Base-by-base conservation (phyloP, 2,888 invertebrate genomes). In the Lottia gigantea region DNA sequence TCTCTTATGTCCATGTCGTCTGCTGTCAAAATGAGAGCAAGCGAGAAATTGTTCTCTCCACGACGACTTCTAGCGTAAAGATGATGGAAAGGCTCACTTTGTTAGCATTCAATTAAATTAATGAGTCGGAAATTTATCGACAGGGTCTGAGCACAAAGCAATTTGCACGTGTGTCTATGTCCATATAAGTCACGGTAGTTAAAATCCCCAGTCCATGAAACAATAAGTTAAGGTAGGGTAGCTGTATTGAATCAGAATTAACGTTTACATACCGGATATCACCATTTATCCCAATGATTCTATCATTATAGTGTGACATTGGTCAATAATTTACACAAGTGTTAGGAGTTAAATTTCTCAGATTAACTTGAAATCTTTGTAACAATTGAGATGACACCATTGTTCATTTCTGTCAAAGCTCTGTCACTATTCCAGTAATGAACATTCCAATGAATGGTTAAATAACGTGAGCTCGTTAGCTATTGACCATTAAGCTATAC, bases 141-240 rank as follows among this genome's bases (percentile, higher is more conserved):
- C 3, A 55, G 23, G 15, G 55, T 19, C 19, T 2, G 4, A 55
- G 12, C 55, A 55, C 55, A 55, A 55, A 23, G 55, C 19, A 19
- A 23, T 55, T 23, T 55, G 55, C 55, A 55, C 55, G 55, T 55
- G 55, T 55, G 55, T 55, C 19, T 55, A 40, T 40, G 40, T 40
- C 40, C 40, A 40, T 40, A 11, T 40, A 40, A 40, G 55, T 23
- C 55, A 55, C 55, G 55, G 55, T 55, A 23, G 55, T 55, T 19
- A 55, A 55, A 23, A 23, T 23, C 55, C 55, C 23, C 12, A 40
- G 11, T 40, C 55, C 55, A 11, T 55, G 19, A 55, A 23, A 55
- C 23, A 55, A 55, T 55, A 55, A 55, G 55, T 55, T 55, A 55
- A 55, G 19, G 55, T 55, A 55, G 11, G 55, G 19, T 55, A 55